phyloP scores from a whole-genome alignment of 2,888 invertebrate species.

The Lamellibrachia satsuma region DNA sequence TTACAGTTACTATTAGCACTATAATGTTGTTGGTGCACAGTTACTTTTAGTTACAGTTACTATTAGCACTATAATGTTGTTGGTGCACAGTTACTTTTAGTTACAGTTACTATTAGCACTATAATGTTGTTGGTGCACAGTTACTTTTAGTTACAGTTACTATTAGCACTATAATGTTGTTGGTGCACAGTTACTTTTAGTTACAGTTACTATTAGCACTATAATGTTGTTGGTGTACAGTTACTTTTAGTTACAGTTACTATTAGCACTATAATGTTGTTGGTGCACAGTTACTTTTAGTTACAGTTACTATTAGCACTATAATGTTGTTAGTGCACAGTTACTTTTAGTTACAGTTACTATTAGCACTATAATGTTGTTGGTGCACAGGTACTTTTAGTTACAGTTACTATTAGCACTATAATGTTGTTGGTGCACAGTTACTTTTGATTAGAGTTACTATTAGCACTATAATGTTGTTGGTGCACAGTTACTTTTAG shows the following conservation, averaged over 20 bases:
- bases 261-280: not conserved
- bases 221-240: not conserved
- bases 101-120: too few species aligned
- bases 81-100: not conserved
- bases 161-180: not conserved
- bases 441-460: not conserved
- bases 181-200: not conserved
- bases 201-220: too few species aligned
- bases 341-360: too few species aligned
- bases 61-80: not conserved
- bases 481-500: not conserved
- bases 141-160: too few species aligned
- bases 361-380: not conserved
- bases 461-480: not conserved
- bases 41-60: too few species aligned
- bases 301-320: too few species aligned
- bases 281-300: not conserved
- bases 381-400: not conserved
- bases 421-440: not conserved
- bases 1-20: too few species aligned
- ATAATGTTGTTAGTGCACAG: not conserved
- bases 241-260: too few species aligned
- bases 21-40: not conserved
- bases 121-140: not conserved
- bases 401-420: too few species aligned